A percentile compares a stretch with the other conserved stretches of the same genome.
These are phyloP conservation scores for Peromyscus leucopus DNA, from an alignment of 2,113 vertebrate genomes.

Conservation along the genomic window DNA sequence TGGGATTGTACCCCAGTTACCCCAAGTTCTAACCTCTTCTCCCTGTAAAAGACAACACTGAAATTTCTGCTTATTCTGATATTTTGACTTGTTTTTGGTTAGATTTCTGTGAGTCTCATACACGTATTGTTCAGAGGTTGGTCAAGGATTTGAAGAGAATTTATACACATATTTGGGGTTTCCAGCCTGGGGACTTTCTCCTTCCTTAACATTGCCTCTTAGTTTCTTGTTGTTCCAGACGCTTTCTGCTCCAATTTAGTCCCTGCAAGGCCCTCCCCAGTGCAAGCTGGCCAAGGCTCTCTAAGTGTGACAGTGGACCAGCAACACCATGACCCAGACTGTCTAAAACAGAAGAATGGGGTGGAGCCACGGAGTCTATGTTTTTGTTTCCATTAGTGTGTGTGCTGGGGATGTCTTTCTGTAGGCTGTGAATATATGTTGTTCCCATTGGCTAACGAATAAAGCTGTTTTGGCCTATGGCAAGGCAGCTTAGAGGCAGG, in stretches of 20 bases:
- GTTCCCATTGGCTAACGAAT: too few species aligned
- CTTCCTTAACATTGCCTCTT: background rate
- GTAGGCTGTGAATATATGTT: too few species aligned
- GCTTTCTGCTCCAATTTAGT: background rate
- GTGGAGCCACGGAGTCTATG: background rate
- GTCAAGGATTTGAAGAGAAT: slow-evolving; percentile 22
- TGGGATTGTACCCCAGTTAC: background rate
- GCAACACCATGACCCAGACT: background rate
- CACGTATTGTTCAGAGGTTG: background rate
- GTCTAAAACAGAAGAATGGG: background rate
- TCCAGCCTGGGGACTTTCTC: background rate
- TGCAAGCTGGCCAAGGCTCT: background rate
- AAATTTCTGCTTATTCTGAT: background rate
- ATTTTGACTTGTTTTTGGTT: background rate
- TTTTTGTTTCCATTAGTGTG: background rate
- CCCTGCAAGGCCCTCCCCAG: background rate
- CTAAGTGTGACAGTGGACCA: background rate
- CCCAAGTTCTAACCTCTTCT: background rate
- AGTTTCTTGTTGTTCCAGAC: background rate
- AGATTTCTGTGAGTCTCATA: background rate
- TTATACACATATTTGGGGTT: background rate
- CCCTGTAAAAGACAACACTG: background rate
- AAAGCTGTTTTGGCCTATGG: too few species aligned
- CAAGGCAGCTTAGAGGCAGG: too few species aligned
- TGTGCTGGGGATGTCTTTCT: background rate